These are phyloP conservation scores for Drosophila mercatorum DNA, from an alignment of 2,888 invertebrate species.

Conservation along the genomic window DNA sequence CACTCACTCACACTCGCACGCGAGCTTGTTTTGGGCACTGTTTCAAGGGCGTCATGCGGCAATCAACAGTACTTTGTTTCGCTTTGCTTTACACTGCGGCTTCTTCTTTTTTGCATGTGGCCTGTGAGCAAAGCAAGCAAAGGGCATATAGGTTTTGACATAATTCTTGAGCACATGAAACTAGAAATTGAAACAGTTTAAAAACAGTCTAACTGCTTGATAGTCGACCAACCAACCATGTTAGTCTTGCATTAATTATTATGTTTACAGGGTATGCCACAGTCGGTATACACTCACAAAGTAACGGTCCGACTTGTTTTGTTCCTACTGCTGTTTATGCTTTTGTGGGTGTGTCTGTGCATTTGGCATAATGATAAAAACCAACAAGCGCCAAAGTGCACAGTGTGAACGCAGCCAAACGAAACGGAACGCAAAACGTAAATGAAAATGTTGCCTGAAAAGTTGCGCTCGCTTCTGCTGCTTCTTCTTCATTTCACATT, in stretches of 20 bases:
- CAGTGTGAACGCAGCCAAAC: conserved; percentile 42
- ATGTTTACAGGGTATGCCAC: not conserved
- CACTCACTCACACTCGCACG: too few relatives aligned
- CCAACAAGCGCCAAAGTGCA: conserved; percentile 60
- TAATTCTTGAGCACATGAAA: not conserved
- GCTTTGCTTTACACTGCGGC: conserved; percentile 16
- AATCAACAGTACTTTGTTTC: conserved; percentile 52
- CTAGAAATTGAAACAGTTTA: not conserved
- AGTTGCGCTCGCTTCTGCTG: conserved; percentile 22
- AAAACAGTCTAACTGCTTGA: not conserved
- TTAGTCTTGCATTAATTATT: not conserved
- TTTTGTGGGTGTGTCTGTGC: conserved; percentile 50
- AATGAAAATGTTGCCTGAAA: conserved; percentile 49
- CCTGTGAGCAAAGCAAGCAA: not conserved
- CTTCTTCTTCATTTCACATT: conserved; percentile 16
- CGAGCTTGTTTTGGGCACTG: conserved; percentile 25
- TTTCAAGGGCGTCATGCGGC: conserved; percentile 51
- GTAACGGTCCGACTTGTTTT: not conserved
- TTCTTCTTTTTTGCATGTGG: not conserved
- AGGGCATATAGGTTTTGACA: not conserved
- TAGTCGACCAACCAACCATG: not conserved
- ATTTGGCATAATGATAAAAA: conserved; percentile 64
- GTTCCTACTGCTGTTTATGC: conserved; percentile 1
- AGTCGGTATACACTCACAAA: not conserved
- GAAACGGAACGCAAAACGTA: conserved; percentile 43